These are phyloP conservation scores for Megamerina dolium DNA, from an alignment of 2,888 invertebrate species.

Conservation along the genomic window DNA sequence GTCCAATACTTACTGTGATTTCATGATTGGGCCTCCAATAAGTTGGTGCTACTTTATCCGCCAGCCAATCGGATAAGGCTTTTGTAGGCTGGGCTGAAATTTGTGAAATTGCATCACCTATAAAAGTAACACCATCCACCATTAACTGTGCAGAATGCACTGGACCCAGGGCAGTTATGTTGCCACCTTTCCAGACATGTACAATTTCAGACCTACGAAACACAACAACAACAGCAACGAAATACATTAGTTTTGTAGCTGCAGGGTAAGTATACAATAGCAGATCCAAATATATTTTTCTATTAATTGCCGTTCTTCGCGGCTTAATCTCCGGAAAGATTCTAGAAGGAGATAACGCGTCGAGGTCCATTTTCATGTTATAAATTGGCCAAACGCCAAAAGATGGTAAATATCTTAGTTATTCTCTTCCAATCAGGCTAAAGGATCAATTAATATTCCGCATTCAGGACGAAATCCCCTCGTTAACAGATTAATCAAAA, in stretches of 20 bases:
- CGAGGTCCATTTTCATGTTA: no score
- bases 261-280: background rate
- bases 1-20: conserved; percentile 56
- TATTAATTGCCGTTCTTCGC: no score
- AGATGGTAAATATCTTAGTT: no score
- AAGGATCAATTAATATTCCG: no score
- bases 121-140: conserved; percentile 59
- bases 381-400: no score
- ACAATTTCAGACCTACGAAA: conserved; percentile 55
- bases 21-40: conserved; percentile 76
- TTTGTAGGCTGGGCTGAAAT: conserved; percentile 68
- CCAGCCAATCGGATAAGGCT: conserved; percentile 61
- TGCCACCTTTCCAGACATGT: conserved; percentile 64
- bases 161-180: conserved; percentile 51
- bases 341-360: no score
- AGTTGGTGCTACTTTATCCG: conserved; percentile 66
- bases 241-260: background rate
- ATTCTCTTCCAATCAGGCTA: no score
- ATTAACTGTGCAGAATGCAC: conserved; percentile 57
- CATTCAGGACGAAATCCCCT: no score
- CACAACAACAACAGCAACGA: no score
- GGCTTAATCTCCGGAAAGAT: no score
- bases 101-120: conserved; percentile 59
- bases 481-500: no score
- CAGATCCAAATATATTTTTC: no score